These are phyloP conservation scores for Anticlea derivata DNA, from an alignment of 2,888 invertebrate genomes.

Conservation along the genomic window DNA sequence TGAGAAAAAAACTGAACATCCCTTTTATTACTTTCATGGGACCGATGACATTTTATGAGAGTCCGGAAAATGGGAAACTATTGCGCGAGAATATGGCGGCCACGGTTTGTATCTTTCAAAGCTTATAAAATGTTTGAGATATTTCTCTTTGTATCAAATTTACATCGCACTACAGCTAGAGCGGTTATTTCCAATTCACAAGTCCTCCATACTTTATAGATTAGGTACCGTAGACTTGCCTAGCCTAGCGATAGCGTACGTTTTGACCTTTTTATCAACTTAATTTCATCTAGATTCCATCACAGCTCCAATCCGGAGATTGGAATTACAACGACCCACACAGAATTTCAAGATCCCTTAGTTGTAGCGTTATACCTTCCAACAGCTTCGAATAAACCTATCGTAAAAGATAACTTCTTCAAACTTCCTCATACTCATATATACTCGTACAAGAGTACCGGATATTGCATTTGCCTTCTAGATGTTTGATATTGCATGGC, in stretches of 20 bases:
- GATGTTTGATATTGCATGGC: slow-evolving; percentile 25
- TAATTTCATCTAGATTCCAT: slow-evolving; percentile 1
- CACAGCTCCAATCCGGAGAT: background rate
- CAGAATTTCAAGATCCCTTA: slow-evolving; percentile 11
- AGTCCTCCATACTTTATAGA: too few relatives aligned
- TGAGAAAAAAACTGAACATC: slow-evolving; percentile 39
- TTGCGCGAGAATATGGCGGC: slow-evolving; percentile 23
- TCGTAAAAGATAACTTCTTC: slow-evolving; percentile 24
- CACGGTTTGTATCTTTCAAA: slow-evolving; percentile 11
- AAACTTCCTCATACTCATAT: slow-evolving; percentile 17
- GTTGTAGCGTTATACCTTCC: slow-evolving; percentile 10
- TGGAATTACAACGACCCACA: slow-evolving; percentile 4
- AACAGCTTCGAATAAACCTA: slow-evolving; percentile 19
- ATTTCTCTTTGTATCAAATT: background rate
- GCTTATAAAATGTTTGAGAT: background rate
- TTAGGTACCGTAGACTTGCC: background rate
- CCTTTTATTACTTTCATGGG: slow-evolving; percentile 42
- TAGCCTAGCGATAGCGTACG: background rate
- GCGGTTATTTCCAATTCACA: too few relatives aligned
- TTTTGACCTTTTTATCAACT: background rate
- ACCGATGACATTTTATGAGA: slow-evolving; percentile 33
- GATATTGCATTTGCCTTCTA: too few relatives aligned
- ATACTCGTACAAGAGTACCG: slow-evolving; percentile 30
- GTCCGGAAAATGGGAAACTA: slow-evolving; percentile 29
- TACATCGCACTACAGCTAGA: too few relatives aligned